Percentiles rank a stretch among this genome's conserved stretches.
These are phyloP conservation scores for Drosophila seguyi DNA, from an alignment of 1,140 invertebrate species.

Conservation along the genomic window DNA sequence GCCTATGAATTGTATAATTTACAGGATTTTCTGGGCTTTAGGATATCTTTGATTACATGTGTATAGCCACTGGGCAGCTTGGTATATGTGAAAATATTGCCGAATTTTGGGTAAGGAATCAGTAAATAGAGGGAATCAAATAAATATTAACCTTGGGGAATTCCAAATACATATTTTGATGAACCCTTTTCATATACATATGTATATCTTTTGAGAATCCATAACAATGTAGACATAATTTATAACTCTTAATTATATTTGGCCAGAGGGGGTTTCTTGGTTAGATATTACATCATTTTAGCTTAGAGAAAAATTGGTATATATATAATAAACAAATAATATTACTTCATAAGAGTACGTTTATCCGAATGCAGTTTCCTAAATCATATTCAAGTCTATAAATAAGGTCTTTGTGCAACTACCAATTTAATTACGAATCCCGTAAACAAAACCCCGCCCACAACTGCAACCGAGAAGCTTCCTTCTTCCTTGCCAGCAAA, in stretches of 20 bases:
- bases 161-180: background rate
- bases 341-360: background rate
- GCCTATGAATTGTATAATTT: conserved; percentile 26
- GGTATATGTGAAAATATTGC: conserved; percentile 25
- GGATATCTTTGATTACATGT: conserved; percentile 26
- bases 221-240: conserved; percentile 7
- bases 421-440: conserved; percentile 40
- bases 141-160: conserved; percentile 12
- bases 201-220: background rate
- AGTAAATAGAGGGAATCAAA: background rate
- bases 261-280: background rate
- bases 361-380: background rate
- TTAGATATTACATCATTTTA: background rate
- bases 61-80: conserved; percentile 31
- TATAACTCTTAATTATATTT: conserved; percentile 10
- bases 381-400: background rate
- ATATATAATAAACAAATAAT: too few species aligned
- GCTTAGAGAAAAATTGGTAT: background rate
- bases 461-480: conserved; percentile 25
- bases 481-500: conserved; percentile 28
- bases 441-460: conserved; percentile 13
- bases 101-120: conserved; percentile 16
- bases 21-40: conserved; percentile 1
- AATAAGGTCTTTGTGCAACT: conserved; percentile 12
- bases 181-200: background rate